phyloP scores from a whole-genome alignment of 2,888 invertebrate genomes.

The Trachelus tabidus region DNA sequence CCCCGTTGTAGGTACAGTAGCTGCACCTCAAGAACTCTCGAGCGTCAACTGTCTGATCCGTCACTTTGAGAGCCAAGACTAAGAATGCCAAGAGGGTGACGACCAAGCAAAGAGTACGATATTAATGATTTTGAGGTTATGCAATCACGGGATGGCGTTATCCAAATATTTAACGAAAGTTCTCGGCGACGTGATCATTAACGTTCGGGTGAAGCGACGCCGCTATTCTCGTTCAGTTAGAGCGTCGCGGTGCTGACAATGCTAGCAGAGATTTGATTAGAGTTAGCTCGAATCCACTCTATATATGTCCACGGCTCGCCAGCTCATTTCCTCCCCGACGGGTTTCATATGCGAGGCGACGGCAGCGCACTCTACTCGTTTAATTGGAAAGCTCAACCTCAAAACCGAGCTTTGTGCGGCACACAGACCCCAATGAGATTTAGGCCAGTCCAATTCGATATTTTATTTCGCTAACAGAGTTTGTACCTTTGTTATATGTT shows the following conservation, averaged over 20 bases:
- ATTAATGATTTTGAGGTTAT: not conserved
- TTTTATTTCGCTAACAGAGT: not conserved
- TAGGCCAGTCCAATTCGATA: constrained; percentile 13
- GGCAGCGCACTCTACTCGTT: constrained; percentile 22
- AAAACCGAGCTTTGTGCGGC: constrained; percentile 25
- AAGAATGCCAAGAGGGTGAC: not conserved
- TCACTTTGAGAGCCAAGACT: not conserved
- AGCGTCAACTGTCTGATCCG: not conserved
- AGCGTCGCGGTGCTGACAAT: not conserved
- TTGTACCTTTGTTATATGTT: not conserved
- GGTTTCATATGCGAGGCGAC: constrained; percentile 12
- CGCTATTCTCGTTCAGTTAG: not conserved
- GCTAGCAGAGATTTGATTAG: constrained; percentile 33
- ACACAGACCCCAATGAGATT: constrained; percentile 28
- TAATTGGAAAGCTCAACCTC: constrained; percentile 32
- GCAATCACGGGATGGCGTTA: not conserved
- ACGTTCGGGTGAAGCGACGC: not conserved
- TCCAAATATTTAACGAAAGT: not conserved
- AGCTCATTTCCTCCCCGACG: constrained; percentile 26
- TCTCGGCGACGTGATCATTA: not conserved
- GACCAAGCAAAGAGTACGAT: not conserved
- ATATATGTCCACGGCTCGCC: not conserved
- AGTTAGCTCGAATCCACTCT: constrained; percentile 6
- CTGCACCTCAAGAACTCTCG: not conserved
- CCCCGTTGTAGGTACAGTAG: not conserved